A percentile compares a stretch with the other conserved stretches of the same genome.
phyloP scores from a whole-genome alignment of 2,113 vertebrate species.

The Todiramphus saurophagus region DNA sequence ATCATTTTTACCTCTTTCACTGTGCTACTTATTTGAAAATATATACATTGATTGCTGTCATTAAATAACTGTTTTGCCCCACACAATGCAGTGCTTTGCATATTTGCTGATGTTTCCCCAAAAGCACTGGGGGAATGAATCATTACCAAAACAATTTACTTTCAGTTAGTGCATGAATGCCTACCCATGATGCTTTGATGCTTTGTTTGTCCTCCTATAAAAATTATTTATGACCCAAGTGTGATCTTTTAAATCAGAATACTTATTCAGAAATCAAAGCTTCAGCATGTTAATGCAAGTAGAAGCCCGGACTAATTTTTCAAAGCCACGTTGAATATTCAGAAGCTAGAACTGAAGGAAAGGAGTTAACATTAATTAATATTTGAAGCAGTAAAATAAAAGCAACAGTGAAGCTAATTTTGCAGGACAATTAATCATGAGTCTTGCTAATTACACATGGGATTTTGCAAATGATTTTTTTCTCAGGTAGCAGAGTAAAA shows the following conservation, averaged over 20 bases:
- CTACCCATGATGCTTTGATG: slow-evolving; percentile 84
- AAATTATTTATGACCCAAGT: slow-evolving; percentile 93
- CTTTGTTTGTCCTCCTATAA: slow-evolving; percentile 90
- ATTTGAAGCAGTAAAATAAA: slow-evolving; percentile 99
- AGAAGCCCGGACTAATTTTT: slow-evolving; percentile 88
- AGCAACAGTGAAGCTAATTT: slow-evolving; percentile 99
- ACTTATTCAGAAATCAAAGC: slow-evolving; percentile 89
- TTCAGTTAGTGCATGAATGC: slow-evolving; percentile 85
- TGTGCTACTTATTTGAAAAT: slow-evolving; percentile 53
- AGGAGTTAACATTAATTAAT: slow-evolving; percentile 99
- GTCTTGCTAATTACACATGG: slow-evolving; percentile 98
- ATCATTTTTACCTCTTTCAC: not conserved
- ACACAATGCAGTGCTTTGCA: slow-evolving; percentile 78
- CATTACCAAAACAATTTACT: slow-evolving; percentile 92
- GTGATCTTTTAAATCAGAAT: slow-evolving; percentile 87
- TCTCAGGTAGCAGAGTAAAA: slow-evolving; percentile 94
- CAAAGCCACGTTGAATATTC: slow-evolving; percentile 95
- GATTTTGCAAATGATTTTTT: slow-evolving; percentile 99
- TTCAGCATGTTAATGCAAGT: slow-evolving; percentile 82
- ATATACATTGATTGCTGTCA: slow-evolving; percentile 31
- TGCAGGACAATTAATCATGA: slow-evolving; percentile 99
- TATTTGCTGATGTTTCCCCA: slow-evolving; percentile 83
- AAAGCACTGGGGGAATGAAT: slow-evolving; percentile 83
- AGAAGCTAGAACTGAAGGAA: slow-evolving; percentile 89
- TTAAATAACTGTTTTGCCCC: slow-evolving; percentile 65